Conservation (phyloP, 2,888 invertebrate genomes). For the Teleogryllus oceanicus region DNA sequence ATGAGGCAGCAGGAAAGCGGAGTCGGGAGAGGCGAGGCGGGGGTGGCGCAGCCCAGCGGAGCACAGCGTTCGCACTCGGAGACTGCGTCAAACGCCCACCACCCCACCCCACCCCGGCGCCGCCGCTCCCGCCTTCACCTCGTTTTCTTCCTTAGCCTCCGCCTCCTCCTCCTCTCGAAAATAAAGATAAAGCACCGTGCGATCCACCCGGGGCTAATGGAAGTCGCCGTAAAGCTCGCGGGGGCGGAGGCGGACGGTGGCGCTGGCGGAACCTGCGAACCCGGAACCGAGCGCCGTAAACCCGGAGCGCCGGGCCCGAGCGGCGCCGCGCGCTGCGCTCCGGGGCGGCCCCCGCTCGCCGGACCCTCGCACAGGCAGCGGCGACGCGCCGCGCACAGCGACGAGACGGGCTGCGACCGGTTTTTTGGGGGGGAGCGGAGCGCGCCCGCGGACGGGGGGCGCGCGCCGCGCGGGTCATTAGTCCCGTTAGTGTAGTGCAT, state of each 20-base stretch:
- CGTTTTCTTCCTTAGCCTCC: neutral
- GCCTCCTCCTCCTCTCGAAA: neutral
- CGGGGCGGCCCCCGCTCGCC: neutral
- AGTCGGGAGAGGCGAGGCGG: neutral
- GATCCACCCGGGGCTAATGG: conserved; percentile 10
- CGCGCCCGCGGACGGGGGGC: no score
- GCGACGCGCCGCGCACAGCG: no score
- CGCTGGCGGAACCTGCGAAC: neutral
- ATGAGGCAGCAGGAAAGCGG: no score
- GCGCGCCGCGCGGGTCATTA: no score
- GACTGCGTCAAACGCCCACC: neutral
- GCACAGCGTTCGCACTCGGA: neutral
- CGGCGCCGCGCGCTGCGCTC: neutral
- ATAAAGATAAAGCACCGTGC: conserved; percentile 6
- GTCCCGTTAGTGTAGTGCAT: no score
- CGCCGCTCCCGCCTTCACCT: neutral
- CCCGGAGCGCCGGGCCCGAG: neutral
- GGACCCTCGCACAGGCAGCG: no score
- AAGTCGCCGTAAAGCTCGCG: neutral
- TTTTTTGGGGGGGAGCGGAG: no score
- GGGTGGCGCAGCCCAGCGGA: neutral
- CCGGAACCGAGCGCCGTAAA: no score
- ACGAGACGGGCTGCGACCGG: no score
- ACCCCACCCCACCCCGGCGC: neutral
- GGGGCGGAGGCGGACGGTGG: neutral